Evolutionary conservation across 2,113 vertebrate species (phyloP).

Genomic region (Pterophyllum scalare): DNA sequence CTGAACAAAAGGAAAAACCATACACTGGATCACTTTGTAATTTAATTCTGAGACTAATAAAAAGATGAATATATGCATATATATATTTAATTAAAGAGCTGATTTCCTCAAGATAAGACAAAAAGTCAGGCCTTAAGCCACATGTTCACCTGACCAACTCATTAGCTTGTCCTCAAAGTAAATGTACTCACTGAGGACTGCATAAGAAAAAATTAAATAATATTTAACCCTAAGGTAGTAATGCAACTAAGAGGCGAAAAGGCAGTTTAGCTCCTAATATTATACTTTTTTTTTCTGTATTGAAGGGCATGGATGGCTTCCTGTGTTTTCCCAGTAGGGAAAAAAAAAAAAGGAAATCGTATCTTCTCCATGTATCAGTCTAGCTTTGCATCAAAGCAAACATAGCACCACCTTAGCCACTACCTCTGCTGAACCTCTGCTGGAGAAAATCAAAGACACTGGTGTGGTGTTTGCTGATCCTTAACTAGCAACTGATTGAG

Average conservation of each 20-base stretch:
- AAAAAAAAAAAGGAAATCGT: background rate
- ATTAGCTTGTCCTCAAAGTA: conserved; percentile 3
- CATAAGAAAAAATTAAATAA: background rate
- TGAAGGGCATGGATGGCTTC: background rate
- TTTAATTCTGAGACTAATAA: background rate
- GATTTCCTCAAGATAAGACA: background rate
- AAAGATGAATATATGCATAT: background rate
- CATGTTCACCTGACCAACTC: background rate
- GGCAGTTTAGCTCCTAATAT: background rate
- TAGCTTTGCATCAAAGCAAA: background rate
- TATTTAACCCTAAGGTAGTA: background rate
- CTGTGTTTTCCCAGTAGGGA: background rate
- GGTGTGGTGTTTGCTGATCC: conserved; percentile 1
- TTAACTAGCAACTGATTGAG: background rate
- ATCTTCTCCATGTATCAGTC: background rate
- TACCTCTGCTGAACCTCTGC: background rate
- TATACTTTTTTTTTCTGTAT: background rate
- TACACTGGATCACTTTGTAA: background rate
- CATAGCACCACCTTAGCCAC: background rate
- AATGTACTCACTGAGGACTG: background rate
- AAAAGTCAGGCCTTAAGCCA: background rate
- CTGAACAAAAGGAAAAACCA: background rate
- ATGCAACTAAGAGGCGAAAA: background rate
- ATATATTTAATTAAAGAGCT: background rate
- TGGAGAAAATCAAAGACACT: conserved; percentile 14